Conservation (phyloP, 2,797 vertebrate species). For the Typhlichthys subterraneus region DNA sequence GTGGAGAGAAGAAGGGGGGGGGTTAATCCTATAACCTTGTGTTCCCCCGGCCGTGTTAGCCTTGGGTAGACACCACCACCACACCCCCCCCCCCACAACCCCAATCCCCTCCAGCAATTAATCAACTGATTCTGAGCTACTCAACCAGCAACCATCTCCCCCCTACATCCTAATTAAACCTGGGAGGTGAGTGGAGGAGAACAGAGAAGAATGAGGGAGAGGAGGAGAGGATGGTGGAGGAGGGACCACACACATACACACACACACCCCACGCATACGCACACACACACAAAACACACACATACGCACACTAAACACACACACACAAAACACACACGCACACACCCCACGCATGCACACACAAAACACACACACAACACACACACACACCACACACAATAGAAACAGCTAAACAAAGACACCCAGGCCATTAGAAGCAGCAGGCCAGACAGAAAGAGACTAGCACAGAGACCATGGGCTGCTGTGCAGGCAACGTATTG, state of each 20-base stretch:
- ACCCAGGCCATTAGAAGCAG: neutral
- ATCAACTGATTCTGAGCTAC: conserved; percentile 83
- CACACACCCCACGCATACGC: no score
- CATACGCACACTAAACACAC: no score
- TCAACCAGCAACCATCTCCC: conserved; percentile 74
- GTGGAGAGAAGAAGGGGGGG: conserved; percentile 11
- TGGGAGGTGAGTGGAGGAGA: neutral
- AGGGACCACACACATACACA: neutral
- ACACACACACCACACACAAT: neutral
- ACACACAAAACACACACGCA: no score
- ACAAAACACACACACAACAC: no score
- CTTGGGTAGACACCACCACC: conserved; percentile 63
- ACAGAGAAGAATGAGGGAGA: conserved; percentile 12
- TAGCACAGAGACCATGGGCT: conserved; percentile 37
- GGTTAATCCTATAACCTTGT: conserved; percentile 73
- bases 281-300: no score
- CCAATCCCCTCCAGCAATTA: conserved; percentile 79
- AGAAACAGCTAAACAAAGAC: neutral
- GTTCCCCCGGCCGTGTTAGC: conserved; percentile 68
- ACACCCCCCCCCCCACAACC: conserved; percentile 72
- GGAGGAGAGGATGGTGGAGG: conserved; percentile 16
- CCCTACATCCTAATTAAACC: conserved; percentile 78
- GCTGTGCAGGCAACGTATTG: conserved; percentile 51
- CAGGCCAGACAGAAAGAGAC: neutral
- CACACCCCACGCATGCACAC: no score